Conservation (phyloP, 2,888 invertebrate species). For the Agrotis ipsilon region DNA sequence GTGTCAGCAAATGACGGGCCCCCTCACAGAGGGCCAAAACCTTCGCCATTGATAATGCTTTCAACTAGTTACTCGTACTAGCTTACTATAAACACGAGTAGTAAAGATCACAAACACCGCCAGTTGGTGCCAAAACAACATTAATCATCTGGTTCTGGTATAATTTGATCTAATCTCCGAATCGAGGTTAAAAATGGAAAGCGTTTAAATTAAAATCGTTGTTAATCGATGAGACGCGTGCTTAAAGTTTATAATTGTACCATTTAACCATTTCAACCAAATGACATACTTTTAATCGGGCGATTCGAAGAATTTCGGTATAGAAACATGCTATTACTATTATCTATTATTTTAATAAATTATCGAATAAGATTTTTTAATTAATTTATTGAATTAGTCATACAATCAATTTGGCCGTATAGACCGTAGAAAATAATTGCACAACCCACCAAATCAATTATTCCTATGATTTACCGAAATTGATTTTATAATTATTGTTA, state of each 20-base stretch:
- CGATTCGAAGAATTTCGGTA: no score
- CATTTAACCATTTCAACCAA: background rate
- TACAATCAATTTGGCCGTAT: no score
- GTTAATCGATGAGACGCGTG: background rate
- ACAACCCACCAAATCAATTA: background rate
- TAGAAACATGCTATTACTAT: no score
- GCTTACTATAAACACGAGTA: no score
- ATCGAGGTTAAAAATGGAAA: constrained; percentile 29
- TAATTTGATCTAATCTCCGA: background rate
- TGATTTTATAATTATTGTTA: background rate
- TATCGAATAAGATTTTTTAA: no score
- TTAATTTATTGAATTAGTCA: no score
- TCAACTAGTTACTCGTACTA: no score
- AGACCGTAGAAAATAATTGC: background rate
- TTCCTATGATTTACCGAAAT: background rate
- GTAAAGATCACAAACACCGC: background rate
- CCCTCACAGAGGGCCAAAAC: no score
- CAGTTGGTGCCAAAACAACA: background rate
- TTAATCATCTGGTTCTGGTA: background rate
- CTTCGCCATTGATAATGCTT: no score
- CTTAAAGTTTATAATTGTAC: background rate
- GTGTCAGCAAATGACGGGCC: no score
- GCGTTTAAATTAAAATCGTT: background rate
- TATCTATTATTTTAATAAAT: no score
- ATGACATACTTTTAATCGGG: no score